Conservation (phyloP, 2,888 invertebrate species). For the Cotesia congregata region DNA sequence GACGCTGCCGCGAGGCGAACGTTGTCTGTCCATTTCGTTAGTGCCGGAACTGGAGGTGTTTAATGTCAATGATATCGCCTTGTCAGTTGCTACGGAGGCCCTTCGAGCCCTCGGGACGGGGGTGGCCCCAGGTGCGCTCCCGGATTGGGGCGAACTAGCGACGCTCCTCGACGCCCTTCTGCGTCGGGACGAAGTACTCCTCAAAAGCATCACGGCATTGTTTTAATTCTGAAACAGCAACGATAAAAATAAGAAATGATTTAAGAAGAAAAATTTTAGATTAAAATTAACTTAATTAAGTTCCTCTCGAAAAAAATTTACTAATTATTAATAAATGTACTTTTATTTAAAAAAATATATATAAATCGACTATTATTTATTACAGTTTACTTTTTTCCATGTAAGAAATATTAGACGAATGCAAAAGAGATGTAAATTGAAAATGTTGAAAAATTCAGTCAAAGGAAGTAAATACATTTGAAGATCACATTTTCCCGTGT, state of each 20-base stretch:
- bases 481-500: too few species aligned
- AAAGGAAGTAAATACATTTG: too few species aligned
- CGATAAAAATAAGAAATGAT: not conserved
- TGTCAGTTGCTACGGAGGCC: conserved; percentile 65
- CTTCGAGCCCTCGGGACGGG: conserved; percentile 57
- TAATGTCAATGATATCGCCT: conserved; percentile 68
- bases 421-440: too few species aligned
- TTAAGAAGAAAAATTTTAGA: too few species aligned
- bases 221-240: conserved; percentile 49
- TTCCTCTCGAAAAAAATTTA: too few species aligned
- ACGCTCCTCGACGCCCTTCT: conserved; percentile 79
- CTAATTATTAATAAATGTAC: too few species aligned
- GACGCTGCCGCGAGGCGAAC: conserved; percentile 76
- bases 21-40: conserved; percentile 68
- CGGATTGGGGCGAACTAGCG: conserved; percentile 75
- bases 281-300: too few species aligned
- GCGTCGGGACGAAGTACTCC: conserved; percentile 79
- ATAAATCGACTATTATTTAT: too few species aligned
- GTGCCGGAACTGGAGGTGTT: conserved; percentile 64
- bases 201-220: conserved; percentile 74
- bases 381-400: too few species aligned
- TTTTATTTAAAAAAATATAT: too few species aligned
- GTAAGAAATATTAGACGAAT: too few species aligned
- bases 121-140: conserved; percentile 39
- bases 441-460: too few species aligned